Evolutionary conservation across 2,797 vertebrate genomes (phyloP), one percentile per base, ranked within the genome.

Genomic region (Dipus sagitta): DNA sequence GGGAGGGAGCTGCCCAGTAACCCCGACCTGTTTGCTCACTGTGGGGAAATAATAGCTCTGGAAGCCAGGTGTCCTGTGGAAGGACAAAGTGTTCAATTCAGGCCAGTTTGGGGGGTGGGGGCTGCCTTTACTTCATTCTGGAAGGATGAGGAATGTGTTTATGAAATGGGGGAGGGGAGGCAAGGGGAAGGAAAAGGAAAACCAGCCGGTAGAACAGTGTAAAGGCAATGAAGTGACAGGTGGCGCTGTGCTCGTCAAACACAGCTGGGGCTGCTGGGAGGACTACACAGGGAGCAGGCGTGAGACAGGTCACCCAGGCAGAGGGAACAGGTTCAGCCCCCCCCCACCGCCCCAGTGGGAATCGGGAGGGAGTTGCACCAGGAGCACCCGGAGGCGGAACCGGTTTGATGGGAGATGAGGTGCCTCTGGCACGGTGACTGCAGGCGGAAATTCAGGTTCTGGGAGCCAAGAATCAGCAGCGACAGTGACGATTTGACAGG

Each of bases 371-470:
- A 32, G 42, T 4, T 20, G 28, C n/a, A 82, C 52, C 77, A 24
- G 52, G 52, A 71, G 28, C 26, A 7, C 2, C 2, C 2, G 52
- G 58, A 54, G 12, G 20, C 76, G 42, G 47, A 90, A 86, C 95
- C 1, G 1, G 89, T 85, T 68, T 10, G 52, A 2, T 64, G 42
- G 70, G 26, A 47, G 52, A 0, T 5, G 75, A 26, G 62, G 3
- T 32, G 24, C 54, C 1, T 1, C 15, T 28, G 77, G 85, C 26
- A 1, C 1, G n/a, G 65, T 30, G 1, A 18, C 21, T 0, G 0
- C 62, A 65, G 91, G 90, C 72, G 32, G 90, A 79, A 94, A 90
- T 34, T 88, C 92, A 65, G 78, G 93, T 74, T 91, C 84, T 18
- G 32, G 47, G 11, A 81, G 80, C 47, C 15, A 3, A 5, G 7